A percentile compares a stretch with the other conserved stretches of the same genome.
These are phyloP conservation scores for Hylaeus volcanicus DNA, from an alignment of 1,140 invertebrate species.

Conservation along the genomic window DNA sequence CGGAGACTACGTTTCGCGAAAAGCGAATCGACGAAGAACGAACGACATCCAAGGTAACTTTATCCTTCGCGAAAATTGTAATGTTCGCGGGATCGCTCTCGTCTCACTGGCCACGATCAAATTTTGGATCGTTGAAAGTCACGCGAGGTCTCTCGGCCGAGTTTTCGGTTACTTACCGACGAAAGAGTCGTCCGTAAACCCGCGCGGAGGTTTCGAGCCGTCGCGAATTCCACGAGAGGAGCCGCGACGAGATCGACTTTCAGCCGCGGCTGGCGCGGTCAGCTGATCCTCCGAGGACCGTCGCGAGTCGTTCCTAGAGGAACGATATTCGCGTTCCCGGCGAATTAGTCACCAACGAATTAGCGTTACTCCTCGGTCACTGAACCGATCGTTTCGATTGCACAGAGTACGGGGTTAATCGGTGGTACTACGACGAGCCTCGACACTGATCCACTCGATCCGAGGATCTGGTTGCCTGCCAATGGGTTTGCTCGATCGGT, in stretches of 20 bases:
- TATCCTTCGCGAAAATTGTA: too few relatives aligned
- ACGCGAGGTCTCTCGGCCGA: too few relatives aligned
- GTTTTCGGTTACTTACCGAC: too few relatives aligned
- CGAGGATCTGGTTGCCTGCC: constrained; percentile 13
- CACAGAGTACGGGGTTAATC: background rate
- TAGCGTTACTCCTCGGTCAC: background rate
- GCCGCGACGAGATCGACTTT: background rate
- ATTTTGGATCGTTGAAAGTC: background rate
- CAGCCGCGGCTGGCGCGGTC: background rate
- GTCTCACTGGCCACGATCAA: too few relatives aligned
- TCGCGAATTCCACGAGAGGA: too few relatives aligned
- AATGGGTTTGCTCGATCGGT: background rate
- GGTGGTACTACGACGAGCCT: background rate
- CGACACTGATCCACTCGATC: constrained; percentile 37
- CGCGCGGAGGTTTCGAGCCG: too few relatives aligned
- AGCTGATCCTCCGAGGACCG: constrained; percentile 20
- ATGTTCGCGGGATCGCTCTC: too few relatives aligned
- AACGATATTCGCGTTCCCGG: background rate
- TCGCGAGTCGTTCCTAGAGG: background rate
- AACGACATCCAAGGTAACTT: too few relatives aligned
- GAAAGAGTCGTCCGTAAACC: background rate
- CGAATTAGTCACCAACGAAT: background rate
- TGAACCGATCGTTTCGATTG: constrained; percentile 15
- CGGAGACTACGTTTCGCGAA: background rate
- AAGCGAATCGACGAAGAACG: too few relatives aligned